Evolutionary conservation across 2,797 vertebrate species (phyloP), one percentile per base, ranked within the genome.

Genomic region (Helarctos malayanus): DNA sequence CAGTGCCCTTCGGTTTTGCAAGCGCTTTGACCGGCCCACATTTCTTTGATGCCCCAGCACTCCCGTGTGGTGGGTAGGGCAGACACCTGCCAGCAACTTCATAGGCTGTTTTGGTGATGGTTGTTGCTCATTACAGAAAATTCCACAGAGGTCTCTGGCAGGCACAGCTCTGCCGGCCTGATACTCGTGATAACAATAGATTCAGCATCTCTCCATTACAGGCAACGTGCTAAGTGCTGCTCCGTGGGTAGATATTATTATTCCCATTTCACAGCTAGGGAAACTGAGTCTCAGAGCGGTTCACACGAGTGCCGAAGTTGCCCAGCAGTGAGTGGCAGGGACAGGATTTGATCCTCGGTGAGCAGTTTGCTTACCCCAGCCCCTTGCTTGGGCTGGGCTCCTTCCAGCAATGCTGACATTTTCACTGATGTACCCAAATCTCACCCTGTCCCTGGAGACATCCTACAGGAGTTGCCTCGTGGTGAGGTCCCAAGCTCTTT

Each of bases 261-360:
- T 52, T 63, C 45, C 45, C 78, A 90, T 69, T 94, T 96, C 90
- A 94, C 49, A 35, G 81, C 75, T 73, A 78, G 95, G 61, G 71
- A 86, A 89, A 97, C 35, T 38, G 54, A 92, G 65, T 45, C 16
- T 95, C 71, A 45, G 49, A 54, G 23, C 75, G 61, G 23, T 81
- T 80, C 27, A 41, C 41, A 52, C 84, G 49, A 54, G n/a, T 56
- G 21, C 12, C 41, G 16, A 56, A 71, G 13, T 76, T 82, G 68
- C n/a, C 19, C 25, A 35, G 16, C 16, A 49, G 73, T 54, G 38
- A 93, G 54, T 45, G 29, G 29, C 8, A 52, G 19, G 57, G 76
- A 80, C 47, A 56, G 47, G 38, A 86, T 82, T 21, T 69, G 57
- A 87, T 80, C 61, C 69, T 15, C 73, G 41, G 19, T 69, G n/a